These are phyloP conservation scores for Nesometra sesokonis DNA, from an alignment of 35 echinoderm and acorn worm species.

Conservation along the genomic window DNA sequence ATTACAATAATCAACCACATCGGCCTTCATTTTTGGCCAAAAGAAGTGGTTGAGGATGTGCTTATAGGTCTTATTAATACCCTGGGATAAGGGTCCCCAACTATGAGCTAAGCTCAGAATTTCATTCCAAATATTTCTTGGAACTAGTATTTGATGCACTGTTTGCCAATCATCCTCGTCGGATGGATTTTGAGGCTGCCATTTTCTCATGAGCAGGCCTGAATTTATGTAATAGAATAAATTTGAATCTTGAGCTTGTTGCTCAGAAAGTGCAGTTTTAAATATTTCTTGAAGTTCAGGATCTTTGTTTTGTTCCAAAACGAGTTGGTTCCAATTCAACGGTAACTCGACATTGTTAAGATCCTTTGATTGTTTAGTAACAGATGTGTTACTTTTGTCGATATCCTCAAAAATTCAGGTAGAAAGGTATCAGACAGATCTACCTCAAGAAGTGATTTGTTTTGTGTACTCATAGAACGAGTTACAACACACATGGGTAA, in stretches of 20 bases:
- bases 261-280: neutral
- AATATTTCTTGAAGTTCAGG: neutral
- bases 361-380: neutral
- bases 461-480: too few species aligned
- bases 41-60: constrained; percentile 39
- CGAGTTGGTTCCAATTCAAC: constrained; percentile 3
- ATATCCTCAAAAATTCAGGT: too few species aligned
- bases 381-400: too few species aligned
- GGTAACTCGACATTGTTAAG: neutral
- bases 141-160: constrained; percentile 39
- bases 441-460: too few species aligned
- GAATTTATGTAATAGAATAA: constrained; percentile 29
- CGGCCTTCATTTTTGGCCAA: constrained; percentile 33
- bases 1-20: constrained; percentile 37
- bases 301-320: constrained; percentile 11
- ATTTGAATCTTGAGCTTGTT: neutral
- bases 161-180: constrained; percentile 30
- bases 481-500: too few species aligned
- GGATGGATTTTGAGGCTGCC: constrained; percentile 23
- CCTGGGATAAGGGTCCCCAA: constrained; percentile 23
- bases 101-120: constrained; percentile 47
- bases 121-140: neutral
- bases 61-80: constrained; percentile 36
- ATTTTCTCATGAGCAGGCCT: constrained; percentile 52
- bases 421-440: too few species aligned